phyloP scores from a whole-genome alignment of 2,113 vertebrate genomes.

The Thunnus thynnus region DNA sequence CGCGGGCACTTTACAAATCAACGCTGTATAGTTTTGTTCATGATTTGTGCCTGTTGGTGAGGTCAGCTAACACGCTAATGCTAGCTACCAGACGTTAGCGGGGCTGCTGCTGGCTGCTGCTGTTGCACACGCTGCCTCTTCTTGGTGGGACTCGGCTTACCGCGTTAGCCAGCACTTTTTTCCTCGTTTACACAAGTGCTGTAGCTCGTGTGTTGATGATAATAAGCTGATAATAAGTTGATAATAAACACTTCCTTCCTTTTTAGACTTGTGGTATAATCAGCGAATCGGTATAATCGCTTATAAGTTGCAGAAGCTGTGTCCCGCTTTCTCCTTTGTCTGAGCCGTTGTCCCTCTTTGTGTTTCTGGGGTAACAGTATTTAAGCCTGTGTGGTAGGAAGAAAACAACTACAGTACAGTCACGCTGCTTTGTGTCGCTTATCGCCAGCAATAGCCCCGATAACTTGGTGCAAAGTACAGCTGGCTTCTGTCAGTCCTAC shows the following conservation, averaged over 20 bases:
- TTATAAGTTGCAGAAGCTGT: conserved; percentile 33
- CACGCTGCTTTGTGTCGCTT: neutral
- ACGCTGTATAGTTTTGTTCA: neutral
- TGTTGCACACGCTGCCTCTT: conserved; percentile 45
- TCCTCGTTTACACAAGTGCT: neutral
- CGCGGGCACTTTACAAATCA: rapidly evolving
- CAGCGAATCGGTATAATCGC: neutral
- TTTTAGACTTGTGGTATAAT: neutral
- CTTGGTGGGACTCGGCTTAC: conserved; percentile 12
- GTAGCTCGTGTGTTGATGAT: rapidly evolving
- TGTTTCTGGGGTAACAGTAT: conserved; percentile 17
- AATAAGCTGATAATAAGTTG: neutral
- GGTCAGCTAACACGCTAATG: conserved; percentile 60
- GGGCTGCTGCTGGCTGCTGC: conserved; percentile 5
- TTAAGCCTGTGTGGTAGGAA: neutral
- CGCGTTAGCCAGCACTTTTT: neutral
- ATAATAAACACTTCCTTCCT: neutral
- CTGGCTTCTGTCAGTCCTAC: conserved; percentile 5
- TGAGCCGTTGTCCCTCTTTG: conserved; percentile 20
- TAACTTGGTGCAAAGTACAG: conserved; percentile 50
- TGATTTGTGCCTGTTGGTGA: conserved; percentile 36
- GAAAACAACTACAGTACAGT: neutral
- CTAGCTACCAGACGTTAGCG: conserved; percentile 49
- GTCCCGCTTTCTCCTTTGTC: conserved; percentile 54
- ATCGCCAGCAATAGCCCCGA: neutral